These are phyloP conservation scores for Coreius guichenoti DNA, from an alignment of 2,797 vertebrate species.

Conservation along the genomic window DNA sequence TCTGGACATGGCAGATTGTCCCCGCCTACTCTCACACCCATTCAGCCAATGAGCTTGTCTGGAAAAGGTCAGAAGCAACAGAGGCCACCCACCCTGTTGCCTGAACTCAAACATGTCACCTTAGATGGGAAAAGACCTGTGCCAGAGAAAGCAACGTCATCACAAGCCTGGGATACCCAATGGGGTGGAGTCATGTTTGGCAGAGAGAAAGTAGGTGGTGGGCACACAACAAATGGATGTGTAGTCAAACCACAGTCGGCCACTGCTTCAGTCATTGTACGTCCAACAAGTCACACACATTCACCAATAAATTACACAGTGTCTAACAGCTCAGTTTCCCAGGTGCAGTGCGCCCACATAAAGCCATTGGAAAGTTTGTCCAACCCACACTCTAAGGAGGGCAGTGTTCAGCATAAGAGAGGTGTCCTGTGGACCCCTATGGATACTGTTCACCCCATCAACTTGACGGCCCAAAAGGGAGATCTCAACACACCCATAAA, in stretches of 20 bases:
- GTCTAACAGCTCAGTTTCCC: conserved; percentile 47
- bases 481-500: conserved; percentile 50
- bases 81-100: conserved; percentile 94
- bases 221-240: conserved; percentile 60
- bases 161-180: conserved; percentile 70
- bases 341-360: conserved; percentile 42
- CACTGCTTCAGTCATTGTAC: conserved; percentile 96
- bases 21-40: conserved; percentile 93
- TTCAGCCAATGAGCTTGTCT: conserved; percentile 88
- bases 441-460: conserved; percentile 57
- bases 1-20: conserved; percentile 88
- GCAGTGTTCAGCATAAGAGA: conserved; percentile 84
- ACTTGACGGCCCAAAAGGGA: conserved; percentile 46
- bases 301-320: conserved; percentile 51
- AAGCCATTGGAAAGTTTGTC: conserved; percentile 53
- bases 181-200: conserved; percentile 36
- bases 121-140: conserved; percentile 81
- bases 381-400: conserved; percentile 83
- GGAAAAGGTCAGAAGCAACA: conserved; percentile 91
- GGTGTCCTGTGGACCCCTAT: conserved; percentile 66
- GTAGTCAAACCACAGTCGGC: conserved; percentile 85
- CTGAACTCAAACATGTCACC: conserved; percentile 84
- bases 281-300: conserved; percentile 71
- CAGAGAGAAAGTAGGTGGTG: conserved; percentile 41
- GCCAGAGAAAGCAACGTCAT: conserved; percentile 26